A percentile compares a stretch with the other conserved stretches of the same genome.
Evolutionary conservation across 2,888 invertebrate species (phyloP).

Genomic region (Parnassius orleans): DNA sequence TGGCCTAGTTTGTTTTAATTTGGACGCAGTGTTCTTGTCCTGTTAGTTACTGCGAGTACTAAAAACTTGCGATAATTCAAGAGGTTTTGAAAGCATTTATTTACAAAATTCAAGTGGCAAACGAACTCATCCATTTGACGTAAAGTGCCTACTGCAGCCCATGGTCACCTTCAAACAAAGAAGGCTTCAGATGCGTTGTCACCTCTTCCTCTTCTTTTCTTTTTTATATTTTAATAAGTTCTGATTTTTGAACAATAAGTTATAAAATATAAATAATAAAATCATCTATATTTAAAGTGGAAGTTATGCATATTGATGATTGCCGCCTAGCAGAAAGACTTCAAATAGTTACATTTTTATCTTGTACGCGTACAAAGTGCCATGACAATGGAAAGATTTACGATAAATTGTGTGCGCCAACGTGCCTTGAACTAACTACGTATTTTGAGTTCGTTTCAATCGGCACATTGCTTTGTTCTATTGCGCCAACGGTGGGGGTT

Average conservation of each 20-base stretch:
- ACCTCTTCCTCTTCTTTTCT: too few species aligned
- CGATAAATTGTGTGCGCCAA: conserved; percentile 41
- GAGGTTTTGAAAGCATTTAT: too few species aligned
- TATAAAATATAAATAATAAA: conserved; percentile 19
- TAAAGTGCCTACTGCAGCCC: too few species aligned
- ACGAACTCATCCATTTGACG: too few species aligned
- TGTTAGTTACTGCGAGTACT: too few species aligned
- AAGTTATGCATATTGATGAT: conserved; percentile 28
- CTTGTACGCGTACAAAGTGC: conserved; percentile 38
- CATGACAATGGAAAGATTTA: conserved; percentile 49
- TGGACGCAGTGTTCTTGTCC: too few species aligned
- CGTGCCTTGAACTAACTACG: conserved; percentile 30
- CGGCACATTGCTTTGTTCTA: conserved; percentile 23
- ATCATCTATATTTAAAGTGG: conserved; percentile 13
- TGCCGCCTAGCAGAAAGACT: conserved; percentile 32
- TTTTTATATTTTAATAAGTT: too few species aligned
- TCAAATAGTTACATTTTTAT: conserved; percentile 48
- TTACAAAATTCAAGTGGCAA: too few species aligned
- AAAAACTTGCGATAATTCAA: too few species aligned
- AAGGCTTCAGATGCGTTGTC: too few species aligned
- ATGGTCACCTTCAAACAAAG: too few species aligned
- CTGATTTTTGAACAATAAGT: conserved; percentile 19
- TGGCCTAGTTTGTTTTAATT: too few species aligned
- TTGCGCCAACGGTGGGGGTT: conserved; percentile 5
- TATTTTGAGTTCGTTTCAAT: conserved; percentile 21